Conservation (phyloP, 2,113 vertebrate genomes). For the Madoqua kirkii region DNA sequence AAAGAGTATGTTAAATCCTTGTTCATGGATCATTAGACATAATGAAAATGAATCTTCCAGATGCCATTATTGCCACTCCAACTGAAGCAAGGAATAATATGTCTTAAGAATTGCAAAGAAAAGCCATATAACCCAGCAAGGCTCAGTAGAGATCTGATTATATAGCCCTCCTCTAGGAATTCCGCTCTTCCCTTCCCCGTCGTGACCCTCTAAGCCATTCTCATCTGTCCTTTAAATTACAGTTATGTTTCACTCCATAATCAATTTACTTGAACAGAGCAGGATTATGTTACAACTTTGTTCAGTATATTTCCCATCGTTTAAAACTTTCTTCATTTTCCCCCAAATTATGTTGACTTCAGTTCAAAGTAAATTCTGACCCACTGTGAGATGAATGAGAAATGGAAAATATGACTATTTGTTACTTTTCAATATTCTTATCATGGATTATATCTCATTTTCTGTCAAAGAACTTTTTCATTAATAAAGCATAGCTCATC, state of each 20-base stretch:
- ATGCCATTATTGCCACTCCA: not conserved
- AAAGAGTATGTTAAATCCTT: not conserved
- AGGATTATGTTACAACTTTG: not conserved
- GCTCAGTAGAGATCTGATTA: not conserved
- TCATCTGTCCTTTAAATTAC: not conserved
- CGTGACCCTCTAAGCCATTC: not conserved
- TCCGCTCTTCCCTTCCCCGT: not conserved
- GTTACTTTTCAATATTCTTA: not conserved
- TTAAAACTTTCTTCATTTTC: not conserved
- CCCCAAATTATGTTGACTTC: not conserved
- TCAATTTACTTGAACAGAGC: not conserved
- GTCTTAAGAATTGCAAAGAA: not conserved
- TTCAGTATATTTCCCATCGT: not conserved
- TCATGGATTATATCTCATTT: not conserved
- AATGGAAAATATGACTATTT: not conserved
- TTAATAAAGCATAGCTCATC: not conserved
- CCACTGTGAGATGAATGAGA: not conserved
- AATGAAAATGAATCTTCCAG: slow-evolving; percentile 13
- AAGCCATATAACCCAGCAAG: not conserved
- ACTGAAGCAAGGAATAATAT: not conserved
- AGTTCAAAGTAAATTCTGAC: not conserved
- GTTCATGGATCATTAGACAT: not conserved
- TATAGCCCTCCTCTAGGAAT: not conserved
- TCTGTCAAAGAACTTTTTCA: not conserved
- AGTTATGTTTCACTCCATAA: not conserved